Evolutionary conservation across 2,797 vertebrate genomes (phyloP).

Genomic region (Pseudochirops corinnae): DNA sequence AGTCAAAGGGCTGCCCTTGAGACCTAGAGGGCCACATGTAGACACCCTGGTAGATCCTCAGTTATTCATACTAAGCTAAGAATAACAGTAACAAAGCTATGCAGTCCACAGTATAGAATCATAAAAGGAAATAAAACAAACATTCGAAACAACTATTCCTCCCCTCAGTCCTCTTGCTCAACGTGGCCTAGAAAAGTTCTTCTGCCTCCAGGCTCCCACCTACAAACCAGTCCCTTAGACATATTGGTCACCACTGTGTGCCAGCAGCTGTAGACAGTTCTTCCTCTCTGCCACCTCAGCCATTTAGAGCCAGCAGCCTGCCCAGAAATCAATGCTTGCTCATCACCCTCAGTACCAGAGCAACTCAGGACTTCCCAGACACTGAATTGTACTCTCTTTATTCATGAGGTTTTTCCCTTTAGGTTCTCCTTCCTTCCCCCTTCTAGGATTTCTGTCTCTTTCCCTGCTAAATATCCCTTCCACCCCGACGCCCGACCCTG

Average conservation of each 20-base stretch:
- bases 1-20: no score
- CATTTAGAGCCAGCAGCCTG: neutral
- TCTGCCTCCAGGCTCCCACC: neutral
- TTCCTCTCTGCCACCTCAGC: neutral
- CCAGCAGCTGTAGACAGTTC: neutral
- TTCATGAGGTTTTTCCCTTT: neutral
- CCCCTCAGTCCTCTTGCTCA: neutral
- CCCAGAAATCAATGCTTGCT: neutral
- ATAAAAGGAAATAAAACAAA: neutral
- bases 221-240: neutral
- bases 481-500: neutral
- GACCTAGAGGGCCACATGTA: no score
- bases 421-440: neutral
- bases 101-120: neutral
- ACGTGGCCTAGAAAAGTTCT: neutral
- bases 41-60: no score
- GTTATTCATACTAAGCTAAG: neutral
- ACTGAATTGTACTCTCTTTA: neutral
- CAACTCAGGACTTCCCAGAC: neutral
- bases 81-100: neutral
- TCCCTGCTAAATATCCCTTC: neutral
- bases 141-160: neutral
- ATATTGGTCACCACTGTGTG: neutral
- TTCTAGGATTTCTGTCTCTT: neutral
- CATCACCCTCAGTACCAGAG: neutral